These are phyloP conservation scores for Pandion haliaetus DNA, from an alignment of 2,113 vertebrate genomes.

Conservation along the genomic window DNA sequence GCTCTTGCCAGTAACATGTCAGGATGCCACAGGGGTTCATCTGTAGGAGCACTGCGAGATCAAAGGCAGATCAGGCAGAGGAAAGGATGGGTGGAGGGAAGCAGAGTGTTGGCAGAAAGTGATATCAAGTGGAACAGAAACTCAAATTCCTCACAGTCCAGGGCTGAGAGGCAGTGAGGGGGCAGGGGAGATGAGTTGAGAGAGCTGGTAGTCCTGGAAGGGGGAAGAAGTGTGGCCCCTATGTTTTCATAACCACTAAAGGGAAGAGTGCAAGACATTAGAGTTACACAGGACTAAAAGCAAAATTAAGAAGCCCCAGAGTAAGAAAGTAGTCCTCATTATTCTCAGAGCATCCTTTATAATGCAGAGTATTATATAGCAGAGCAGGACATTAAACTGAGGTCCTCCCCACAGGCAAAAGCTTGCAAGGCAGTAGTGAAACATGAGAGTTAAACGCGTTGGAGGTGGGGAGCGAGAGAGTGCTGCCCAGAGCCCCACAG, in stretches of 20 bases:
- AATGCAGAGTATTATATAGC: neutral
- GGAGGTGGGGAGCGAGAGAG: neutral
- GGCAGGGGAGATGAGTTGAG: neutral
- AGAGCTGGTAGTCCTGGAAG: neutral
- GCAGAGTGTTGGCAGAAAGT: neutral
- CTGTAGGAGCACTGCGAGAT: neutral
- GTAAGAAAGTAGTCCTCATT: neutral
- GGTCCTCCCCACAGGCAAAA: neutral
- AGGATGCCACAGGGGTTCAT: neutral
- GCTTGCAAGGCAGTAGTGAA: neutral
- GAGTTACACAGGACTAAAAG: neutral
- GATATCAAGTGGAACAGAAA: neutral
- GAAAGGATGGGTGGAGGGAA: neutral
- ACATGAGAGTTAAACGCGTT: neutral
- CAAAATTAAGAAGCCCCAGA: neutral
- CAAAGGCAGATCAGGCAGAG: neutral
- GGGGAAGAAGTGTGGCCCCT: neutral
- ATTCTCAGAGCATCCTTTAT: neutral
- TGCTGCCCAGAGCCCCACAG: neutral
- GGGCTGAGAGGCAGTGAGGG: neutral
- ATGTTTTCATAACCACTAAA: neutral
- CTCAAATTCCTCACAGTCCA: neutral
- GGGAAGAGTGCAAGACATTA: neutral
- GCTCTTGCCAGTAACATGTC: neutral
- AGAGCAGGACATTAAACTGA: neutral